Evolutionary conservation across 1,140 invertebrate species (phyloP).

Genomic region (Drosophila aff.): DNA sequence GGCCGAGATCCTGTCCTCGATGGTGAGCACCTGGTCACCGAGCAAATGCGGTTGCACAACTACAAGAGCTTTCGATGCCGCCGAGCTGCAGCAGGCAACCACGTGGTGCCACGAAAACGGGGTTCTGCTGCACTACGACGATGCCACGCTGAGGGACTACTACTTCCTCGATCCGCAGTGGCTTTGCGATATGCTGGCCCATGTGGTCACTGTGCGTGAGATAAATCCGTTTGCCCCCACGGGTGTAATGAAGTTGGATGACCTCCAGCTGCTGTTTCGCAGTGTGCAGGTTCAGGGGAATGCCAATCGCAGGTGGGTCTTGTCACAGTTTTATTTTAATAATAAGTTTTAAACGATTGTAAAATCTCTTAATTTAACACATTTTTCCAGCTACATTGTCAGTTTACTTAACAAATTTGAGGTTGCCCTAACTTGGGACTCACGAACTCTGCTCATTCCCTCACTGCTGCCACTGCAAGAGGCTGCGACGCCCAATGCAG

Average conservation of each 20-base stretch:
- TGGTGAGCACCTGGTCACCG: slow-evolving; percentile 91
- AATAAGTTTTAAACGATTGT: neutral
- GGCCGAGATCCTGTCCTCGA: slow-evolving; percentile 95
- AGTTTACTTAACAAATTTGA: slow-evolving; percentile 98
- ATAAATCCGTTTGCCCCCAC: slow-evolving; percentile 97
- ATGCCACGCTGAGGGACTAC: slow-evolving; percentile 96
- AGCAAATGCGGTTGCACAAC: slow-evolving; percentile 89
- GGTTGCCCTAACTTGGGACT: slow-evolving; percentile 98
- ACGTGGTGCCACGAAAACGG: slow-evolving; percentile 99
- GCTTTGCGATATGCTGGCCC: slow-evolving; percentile 98
- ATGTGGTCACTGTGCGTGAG: slow-evolving; percentile 97
- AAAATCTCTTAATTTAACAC: neutral
- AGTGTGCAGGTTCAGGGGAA: slow-evolving; percentile 85
- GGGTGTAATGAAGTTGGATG: slow-evolving; percentile 97
- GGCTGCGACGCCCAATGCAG: slow-evolving; percentile 87
- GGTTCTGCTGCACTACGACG: slow-evolving; percentile 98
- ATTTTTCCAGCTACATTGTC: slow-evolving; percentile 89
- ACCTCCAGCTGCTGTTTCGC: slow-evolving; percentile 97
- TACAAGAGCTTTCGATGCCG: slow-evolving; percentile 88
- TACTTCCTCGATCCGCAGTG: slow-evolving; percentile 96
- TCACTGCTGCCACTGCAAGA: slow-evolving; percentile 94
- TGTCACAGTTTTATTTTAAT: neutral
- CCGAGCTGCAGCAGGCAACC: slow-evolving; percentile 97
- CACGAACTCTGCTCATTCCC: slow-evolving; percentile 95
- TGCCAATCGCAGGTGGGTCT: slow-evolving; percentile 85